A percentile compares a stretch with the other conserved stretches of the same genome.
phyloP scores from a whole-genome alignment of 1,140 invertebrate species.

The Drosophila ambigua region DNA sequence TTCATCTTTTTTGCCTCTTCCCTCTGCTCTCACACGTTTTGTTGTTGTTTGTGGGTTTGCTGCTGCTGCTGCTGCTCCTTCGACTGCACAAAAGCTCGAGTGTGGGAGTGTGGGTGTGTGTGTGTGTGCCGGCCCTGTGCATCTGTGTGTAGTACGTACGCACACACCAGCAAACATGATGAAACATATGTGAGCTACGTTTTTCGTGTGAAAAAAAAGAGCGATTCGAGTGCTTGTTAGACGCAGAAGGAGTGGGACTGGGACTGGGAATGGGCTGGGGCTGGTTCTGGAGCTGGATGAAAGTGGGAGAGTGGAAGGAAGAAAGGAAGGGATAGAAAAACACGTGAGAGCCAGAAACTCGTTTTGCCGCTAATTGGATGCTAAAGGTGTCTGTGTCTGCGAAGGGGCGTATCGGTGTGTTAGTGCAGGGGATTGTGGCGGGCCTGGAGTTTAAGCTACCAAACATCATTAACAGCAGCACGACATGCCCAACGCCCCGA shows the following conservation, averaged over 20 bases:
- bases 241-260: slow-evolving; percentile 20
- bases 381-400: slow-evolving; percentile 48
- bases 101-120: slow-evolving; percentile 18
- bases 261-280: neutral
- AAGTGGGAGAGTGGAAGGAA: slow-evolving; percentile 10
- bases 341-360: slow-evolving; percentile 45
- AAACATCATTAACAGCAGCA: slow-evolving; percentile 59
- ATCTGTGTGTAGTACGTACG: slow-evolving; percentile 14
- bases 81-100: slow-evolving; percentile 40
- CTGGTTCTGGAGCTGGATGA: slow-evolving; percentile 3
- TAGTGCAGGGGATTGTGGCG: slow-evolving; percentile 9
- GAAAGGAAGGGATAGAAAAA: neutral
- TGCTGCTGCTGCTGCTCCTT: neutral
- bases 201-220: slow-evolving; percentile 52
- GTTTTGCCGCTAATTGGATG: slow-evolving; percentile 66
- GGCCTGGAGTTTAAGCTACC: slow-evolving; percentile 47
- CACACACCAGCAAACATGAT: slow-evolving; percentile 19
- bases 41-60: slow-evolving; percentile 27
- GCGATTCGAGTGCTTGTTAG: slow-evolving; percentile 59
- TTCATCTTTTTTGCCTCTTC: slow-evolving; percentile 27
- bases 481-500: neutral
- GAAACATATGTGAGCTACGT: slow-evolving; percentile 54
- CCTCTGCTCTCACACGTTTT: slow-evolving; percentile 6
- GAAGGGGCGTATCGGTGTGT: slow-evolving; percentile 1
- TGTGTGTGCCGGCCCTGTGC: slow-evolving; percentile 8